Base-by-base conservation (phyloP, 2,797 vertebrate species). In the Crenichthys baileyi region DNA sequence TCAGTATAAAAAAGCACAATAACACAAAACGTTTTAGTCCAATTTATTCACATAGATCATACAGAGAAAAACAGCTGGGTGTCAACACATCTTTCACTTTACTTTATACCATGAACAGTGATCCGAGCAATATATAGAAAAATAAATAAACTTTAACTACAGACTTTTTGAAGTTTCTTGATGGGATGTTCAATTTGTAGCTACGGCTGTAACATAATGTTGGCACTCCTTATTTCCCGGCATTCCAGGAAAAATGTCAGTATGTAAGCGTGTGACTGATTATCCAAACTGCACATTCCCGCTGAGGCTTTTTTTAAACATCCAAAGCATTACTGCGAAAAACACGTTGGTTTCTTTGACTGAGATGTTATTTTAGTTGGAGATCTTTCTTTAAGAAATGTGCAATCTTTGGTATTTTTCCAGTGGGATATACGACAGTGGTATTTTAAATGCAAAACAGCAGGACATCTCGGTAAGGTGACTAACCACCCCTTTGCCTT, bases 101-200 rank as follows among this genome's bases (percentile, higher is more conserved):
- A 16, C 72, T 44, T 7, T 78, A 72, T 79, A 70, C 41, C 65
- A 60, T 61, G 24, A 81, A 85, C 68, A 78, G 72, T 31, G 63
- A 82, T 90, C 85, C 55, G 84, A 90, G 89, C 90, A 85, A 46
- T 78, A 78, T 29, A 83, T 88, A 91, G 63, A 89, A 93, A 93
- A 93, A 92, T 79, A 88, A 83, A 81, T 77, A 67, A 79, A 72
- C 65, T 76, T 81, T 73, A 60, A 85, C n/a, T 58, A 80, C 70
- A 87, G 44, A 85, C 70, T 65, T 12, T 50, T 80, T 82, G 39
- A 26, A 79, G 58, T 51, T 9, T 81, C 83, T 75, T 2, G 6
- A 73, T 75, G 50, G 50, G 22, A 78, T 50, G 77, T 76, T 86
- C 5, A 50, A 77, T 75, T 56, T 67, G 31, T 77, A 15, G 82